phyloP scores from a whole-genome alignment of 2,797 vertebrate genomes.

The Sarcophilus harrisii region DNA sequence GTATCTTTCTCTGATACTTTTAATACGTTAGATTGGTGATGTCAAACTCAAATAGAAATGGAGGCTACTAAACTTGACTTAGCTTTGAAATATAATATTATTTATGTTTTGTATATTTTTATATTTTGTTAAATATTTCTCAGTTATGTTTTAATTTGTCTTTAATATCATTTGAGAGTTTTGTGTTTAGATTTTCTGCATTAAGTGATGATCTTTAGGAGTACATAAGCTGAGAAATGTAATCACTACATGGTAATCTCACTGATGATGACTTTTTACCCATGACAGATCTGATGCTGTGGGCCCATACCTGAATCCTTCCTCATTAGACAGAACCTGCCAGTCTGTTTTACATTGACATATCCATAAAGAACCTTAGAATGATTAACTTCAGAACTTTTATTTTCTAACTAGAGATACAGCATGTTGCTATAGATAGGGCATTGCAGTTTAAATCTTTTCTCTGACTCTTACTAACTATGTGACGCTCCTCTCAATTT shows the following conservation, averaged over 20 bases:
- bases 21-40: background rate
- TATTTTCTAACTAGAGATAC: background rate
- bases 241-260: background rate
- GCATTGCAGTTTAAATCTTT: background rate
- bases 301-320: background rate
- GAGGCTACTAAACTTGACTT: background rate
- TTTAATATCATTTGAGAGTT: background rate
- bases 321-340: background rate
- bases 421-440: background rate
- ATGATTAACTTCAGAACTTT: slow-evolving; percentile 22
- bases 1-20: background rate
- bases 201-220: background rate
- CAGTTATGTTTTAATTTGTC: background rate
- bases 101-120: background rate
- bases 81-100: background rate
- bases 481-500: background rate
- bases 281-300: background rate
- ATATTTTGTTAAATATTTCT: background rate
- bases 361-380: background rate
- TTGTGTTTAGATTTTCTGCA: background rate
- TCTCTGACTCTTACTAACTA: background rate
- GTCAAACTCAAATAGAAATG: background rate
- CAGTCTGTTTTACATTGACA: background rate
- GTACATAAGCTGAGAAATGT: background rate
- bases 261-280: background rate